Evolutionary conservation across 1,140 invertebrate genomes (phyloP), one percentile per base, ranked within the genome.

Genomic region (Eupristina koningsbergeri): DNA sequence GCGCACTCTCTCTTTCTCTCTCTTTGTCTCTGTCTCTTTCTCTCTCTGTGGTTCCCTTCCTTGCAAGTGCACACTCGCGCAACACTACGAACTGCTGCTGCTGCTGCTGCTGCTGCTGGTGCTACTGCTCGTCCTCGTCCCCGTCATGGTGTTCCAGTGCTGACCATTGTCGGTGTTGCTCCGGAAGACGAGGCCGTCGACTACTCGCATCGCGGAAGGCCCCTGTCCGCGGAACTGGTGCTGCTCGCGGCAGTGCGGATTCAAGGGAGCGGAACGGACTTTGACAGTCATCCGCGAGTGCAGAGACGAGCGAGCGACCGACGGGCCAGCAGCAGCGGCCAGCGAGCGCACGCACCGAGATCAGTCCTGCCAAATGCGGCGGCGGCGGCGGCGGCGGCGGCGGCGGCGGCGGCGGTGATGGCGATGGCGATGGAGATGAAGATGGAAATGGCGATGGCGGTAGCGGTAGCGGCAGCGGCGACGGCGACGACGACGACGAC

Each of bases 201-300:
- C 80, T 83, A 75, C 82, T 86, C 81, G 76, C 75, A 84, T 73
- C 50, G 83, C 83, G 76, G 39, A 53, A 74, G 58, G 29, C 34
- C 67, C 47, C 82, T 47, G 61, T 74, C 78, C 47, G 41, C 63
- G 74, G 45, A 45, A 67, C 81, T 63, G 31, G n/a, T 61, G 45
- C 7, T 26, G 69, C 5, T 36, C 15, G 67, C 29, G 63, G 45
- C 74, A 36, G 53, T 64, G 45, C 61, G 75, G 31, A 29, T 5
- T 41, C 22, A 61, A 3, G 22, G 26, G 61, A 31, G 61, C 3
- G 19, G 53, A 75, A 50, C n/a, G 39, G 15, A 17, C 89, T 91
- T 91, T 91, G 90, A 90, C 89, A 91, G 89, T 91, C 89, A 90
- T 90, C 86, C 89, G 89, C 89, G 87, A 90, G 88, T 88, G 87